Base-by-base conservation (phyloP, 2,888 invertebrate genomes). In the Pachymerium ferrugineum region DNA sequence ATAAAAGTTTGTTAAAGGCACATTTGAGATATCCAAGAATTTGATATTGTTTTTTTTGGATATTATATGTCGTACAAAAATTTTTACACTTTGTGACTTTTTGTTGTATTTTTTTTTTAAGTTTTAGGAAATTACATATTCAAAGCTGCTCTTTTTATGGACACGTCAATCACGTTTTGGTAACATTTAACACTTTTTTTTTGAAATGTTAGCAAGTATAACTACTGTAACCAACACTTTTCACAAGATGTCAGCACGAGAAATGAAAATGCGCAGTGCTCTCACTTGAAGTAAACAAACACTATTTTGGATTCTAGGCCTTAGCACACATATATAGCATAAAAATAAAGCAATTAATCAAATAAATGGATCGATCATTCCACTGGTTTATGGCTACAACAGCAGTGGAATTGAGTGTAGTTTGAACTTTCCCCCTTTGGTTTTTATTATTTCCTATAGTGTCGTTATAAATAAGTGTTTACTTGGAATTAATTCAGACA, bases 351-450 rank as follows among this genome's bases (percentile, higher is more conserved):
- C 47, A n/a, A 47, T 54, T 54, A 54, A 19, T 54, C 47, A 54
- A 54, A n/a, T 1, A n/a, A 22, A 54, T 54, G 47, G 16, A 54
- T 54, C 47, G 10, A 54, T 54, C 47, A 1, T 22, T 54, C 47
- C 47, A 54, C 47, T 19, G 47, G n/a, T 54, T 54, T 54, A 5
- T 10, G n/a, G n/a, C n/a, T n/a, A n/a, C n/a, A n/a, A 19, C 5
- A 54, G 47, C 47, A 47, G 19, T 54, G 19, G 47, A 54, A 54
- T 54, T 54, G 47, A 54, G 47, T 54, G 47, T 54, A 54, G 6
- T 54, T 54, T 54, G 47, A 54, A 54, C 47, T 54, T 54, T 54
- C 47, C 47, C 47, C 47, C 47, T 54, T 54, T 54, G 38, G 38
- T 38, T 38, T 38, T 14, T 38, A 38, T 38, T 38, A 16, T 12